Base-by-base conservation (phyloP, 1,140 invertebrate species). In the Cherax destructor region DNA sequence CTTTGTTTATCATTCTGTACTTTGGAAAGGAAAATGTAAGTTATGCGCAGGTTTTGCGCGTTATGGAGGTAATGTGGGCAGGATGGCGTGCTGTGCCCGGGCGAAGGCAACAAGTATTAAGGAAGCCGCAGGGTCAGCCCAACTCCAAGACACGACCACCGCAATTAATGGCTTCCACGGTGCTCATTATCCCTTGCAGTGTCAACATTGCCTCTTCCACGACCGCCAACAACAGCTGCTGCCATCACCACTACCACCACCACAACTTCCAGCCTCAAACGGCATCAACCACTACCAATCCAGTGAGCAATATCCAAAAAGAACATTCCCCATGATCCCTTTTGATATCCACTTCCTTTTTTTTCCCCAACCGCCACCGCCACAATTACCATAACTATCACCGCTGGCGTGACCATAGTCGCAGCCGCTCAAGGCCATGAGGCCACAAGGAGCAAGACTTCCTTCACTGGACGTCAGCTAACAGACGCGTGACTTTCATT, bases 401-500 rank as follows among this genome's bases (percentile, higher is more conserved):
- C 21, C 13, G 65, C 13, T 18, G 65, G 4, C 9, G 56, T 9
- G 56, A 41, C 30, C 30, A 41, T 41, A 41, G 30, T 41, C 30
- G 2, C 30, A 59, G 16, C 9, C 56, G 56, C 16, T 3, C 56
- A 59, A 59, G 56, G 56, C 56, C 16, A 59, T 16, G 9, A 59
- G 56, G 16, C 56, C 56, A 59, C 9, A 69, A 5, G 65, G 65
- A 69, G 65, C 13, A 69, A 69, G 65, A 21, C 76, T 78, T 78
- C 76, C 76, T 78, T 41, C 30, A 7, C 30, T 52, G 78, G 52
- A 49, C 78, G 24, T 30, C 3, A n/a, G 7, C 13, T 47, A 52
- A 16, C 11, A 18, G 21, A 47, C 18, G 47, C 78, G 52, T 80
- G 78, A 80, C 78, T 80, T 80, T 80, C 49, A 50, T 50, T 78